phyloP scores from a whole-genome alignment of 2,113 vertebrate genomes.

The Balaenoptera acutorostrata region DNA sequence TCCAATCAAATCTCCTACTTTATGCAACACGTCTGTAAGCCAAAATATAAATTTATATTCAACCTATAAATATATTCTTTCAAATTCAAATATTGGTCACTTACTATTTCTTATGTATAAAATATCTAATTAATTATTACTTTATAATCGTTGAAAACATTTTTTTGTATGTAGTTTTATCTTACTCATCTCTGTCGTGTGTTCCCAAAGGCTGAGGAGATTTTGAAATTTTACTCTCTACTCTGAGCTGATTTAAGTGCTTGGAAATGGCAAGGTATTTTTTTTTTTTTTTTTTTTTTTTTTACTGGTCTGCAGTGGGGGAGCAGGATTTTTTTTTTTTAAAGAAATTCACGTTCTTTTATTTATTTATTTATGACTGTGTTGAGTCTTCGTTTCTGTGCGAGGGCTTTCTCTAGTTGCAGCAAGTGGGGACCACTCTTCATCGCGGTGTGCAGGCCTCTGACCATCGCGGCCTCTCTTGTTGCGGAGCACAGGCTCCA shows the following conservation, averaged over 20 bases:
- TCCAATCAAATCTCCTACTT: background rate
- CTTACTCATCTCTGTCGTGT: background rate
- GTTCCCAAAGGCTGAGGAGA: background rate
- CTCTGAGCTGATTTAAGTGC: background rate
- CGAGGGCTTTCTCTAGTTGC: too few relatives aligned
- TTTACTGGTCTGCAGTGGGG: too few relatives aligned
- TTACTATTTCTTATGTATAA: background rate
- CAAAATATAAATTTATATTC: background rate
- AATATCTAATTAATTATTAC: background rate
- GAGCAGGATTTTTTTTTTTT: too few relatives aligned
- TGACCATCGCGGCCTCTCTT: too few relatives aligned
- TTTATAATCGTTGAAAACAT: background rate
- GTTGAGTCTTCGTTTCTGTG: too few relatives aligned
- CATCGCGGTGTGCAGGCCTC: too few relatives aligned
- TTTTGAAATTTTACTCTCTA: background rate
- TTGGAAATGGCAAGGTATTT: background rate
- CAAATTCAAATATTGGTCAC: background rate
- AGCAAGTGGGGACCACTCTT: too few relatives aligned
- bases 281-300: too few relatives aligned
- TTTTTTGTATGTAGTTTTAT: background rate
- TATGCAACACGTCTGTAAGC: background rate
- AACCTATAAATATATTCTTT: background rate
- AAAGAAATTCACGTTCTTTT: too few relatives aligned
- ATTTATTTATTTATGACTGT: too few relatives aligned
- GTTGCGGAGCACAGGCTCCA: too few relatives aligned